Conservation (phyloP, 2,888 invertebrate species). For the Hipparchia sbordonii region DNA sequence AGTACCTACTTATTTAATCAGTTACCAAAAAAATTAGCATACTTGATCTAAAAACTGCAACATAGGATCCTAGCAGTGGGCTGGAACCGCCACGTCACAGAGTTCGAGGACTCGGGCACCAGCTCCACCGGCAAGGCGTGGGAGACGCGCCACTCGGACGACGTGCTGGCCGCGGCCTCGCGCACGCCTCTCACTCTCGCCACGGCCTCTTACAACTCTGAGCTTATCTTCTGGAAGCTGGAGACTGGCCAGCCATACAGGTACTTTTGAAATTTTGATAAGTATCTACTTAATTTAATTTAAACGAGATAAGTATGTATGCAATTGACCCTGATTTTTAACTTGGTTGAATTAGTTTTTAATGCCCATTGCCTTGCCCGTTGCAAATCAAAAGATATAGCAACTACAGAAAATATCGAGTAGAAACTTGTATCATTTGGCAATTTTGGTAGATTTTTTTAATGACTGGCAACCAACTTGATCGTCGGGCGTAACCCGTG, state of each 20-base stretch:
- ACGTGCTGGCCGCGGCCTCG: conserved; percentile 87
- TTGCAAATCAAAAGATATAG: no score
- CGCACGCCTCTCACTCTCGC: conserved; percentile 87
- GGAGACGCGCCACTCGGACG: conserved; percentile 88
- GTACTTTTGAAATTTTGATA: conserved; percentile 39
- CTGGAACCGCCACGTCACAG: conserved; percentile 89
- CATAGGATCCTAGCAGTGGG: conserved; percentile 88
- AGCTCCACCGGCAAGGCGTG: conserved; percentile 84
- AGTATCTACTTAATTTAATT: not conserved
- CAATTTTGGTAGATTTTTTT: no score
- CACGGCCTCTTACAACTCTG: conserved; percentile 90
- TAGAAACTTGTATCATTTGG: no score
- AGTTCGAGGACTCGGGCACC: conserved; percentile 81
- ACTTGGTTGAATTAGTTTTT: no score
- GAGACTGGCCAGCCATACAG: conserved; percentile 91
- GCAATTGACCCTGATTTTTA: no score
- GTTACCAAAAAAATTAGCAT: not conserved
- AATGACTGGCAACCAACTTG: no score
- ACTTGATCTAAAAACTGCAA: not conserved
- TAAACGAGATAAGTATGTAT: no score
- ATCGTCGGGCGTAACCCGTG: no score
- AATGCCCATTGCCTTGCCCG: no score
- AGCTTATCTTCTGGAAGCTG: conserved; percentile 90
- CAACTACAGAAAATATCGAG: no score
- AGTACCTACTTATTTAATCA: not conserved